Percentiles rank a stretch among this genome's conserved stretches.
Evolutionary conservation across 2,888 invertebrate species (phyloP).

Genomic region (Sphecodes monilicornis): DNA sequence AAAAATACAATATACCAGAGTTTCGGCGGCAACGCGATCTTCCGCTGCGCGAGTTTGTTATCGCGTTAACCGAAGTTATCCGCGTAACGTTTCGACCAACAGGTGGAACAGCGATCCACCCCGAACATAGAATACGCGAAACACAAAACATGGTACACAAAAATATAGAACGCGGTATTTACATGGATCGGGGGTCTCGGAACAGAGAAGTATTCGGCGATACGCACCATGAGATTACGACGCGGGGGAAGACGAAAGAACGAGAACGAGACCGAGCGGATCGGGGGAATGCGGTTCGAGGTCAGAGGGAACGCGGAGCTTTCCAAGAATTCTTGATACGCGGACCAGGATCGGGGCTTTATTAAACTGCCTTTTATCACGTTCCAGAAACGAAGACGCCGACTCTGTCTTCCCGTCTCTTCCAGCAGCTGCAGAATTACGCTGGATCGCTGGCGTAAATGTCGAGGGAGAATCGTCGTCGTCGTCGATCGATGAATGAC

Average conservation of each 20-base stretch:
- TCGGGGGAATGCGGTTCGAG: constrained; percentile 62
- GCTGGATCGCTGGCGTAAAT: constrained; percentile 9
- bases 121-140: background rate
- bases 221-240: constrained; percentile 44
- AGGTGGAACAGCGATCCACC: background rate
- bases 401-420: constrained; percentile 19
- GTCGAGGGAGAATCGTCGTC: constrained; percentile 39
- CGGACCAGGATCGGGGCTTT: constrained; percentile 73
- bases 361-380: constrained; percentile 76
- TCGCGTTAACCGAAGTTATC: background rate
- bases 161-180: no score
- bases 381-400: constrained; percentile 59
- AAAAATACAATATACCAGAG: no score
- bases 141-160: background rate
- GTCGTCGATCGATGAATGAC: constrained; percentile 38
- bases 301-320: constrained; percentile 74
- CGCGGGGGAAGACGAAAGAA: constrained; percentile 16
- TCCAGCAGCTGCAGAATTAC: constrained; percentile 26
- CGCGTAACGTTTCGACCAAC: background rate
- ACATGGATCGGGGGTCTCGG: background rate
- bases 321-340: constrained; percentile 82
- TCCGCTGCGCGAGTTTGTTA: background rate
- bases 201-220: background rate
- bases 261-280: constrained; percentile 25
- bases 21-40: no score